phyloP scores from a whole-genome alignment of 2,113 vertebrate species.

The Galbula dea region DNA sequence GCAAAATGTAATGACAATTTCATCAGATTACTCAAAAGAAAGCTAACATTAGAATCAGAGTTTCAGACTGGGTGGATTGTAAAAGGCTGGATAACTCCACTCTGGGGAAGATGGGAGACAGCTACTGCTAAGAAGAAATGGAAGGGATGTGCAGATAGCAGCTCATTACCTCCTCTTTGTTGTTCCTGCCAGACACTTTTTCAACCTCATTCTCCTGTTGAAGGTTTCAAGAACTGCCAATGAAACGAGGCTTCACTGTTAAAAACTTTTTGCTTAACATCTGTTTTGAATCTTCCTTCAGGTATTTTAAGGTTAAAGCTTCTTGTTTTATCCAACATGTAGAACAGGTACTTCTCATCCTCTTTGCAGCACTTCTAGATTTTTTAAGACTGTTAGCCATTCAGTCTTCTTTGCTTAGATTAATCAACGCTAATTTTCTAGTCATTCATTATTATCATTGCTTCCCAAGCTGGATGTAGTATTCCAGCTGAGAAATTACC shows the following conservation, averaged over 20 bases:
- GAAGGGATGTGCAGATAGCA: background rate
- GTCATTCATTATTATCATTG: background rate
- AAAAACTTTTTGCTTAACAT: background rate
- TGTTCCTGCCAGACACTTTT: background rate
- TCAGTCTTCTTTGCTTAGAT: background rate
- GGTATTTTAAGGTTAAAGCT: background rate
- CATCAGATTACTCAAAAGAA: background rate
- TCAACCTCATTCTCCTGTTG: background rate
- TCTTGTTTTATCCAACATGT: background rate
- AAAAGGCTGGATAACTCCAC: background rate
- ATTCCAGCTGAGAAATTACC: background rate
- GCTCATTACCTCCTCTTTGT: background rate
- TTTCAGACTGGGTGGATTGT: background rate
- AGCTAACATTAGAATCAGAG: background rate
- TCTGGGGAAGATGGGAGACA: background rate
- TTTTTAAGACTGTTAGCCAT: background rate
- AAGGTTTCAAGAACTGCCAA: background rate
- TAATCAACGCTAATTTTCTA: background rate
- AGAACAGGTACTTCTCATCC: background rate
- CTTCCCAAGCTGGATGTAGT: background rate
- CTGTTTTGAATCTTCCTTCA: background rate
- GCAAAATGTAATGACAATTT: background rate
- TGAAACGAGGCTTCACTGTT: background rate
- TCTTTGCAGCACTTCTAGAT: background rate
- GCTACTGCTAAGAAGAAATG: background rate